Evolutionary conservation across 2,888 invertebrate species (phyloP), one percentile per base, ranked within the genome.

Genomic region (Pandemis cinnamomeana): DNA sequence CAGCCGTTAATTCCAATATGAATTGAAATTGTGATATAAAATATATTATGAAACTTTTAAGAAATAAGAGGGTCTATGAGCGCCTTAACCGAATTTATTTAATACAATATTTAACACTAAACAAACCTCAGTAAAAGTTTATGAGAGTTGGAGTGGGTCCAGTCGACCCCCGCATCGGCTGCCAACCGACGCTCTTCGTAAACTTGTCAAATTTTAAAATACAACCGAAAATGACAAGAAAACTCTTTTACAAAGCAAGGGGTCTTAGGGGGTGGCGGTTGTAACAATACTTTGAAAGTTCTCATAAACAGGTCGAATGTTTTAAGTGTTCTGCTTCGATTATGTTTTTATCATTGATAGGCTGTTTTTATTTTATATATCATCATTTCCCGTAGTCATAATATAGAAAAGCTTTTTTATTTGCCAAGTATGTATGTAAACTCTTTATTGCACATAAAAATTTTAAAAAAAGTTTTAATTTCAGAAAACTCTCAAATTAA

Each of bases 71-170:
- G 8, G 7, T 44, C 5, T n/a, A 51, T 46, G 27, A 71, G 36
- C 48, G 13, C n/a, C 67, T 55, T 20, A 20, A 41, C 27, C 44
- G 55, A 41, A 46, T 71, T 66, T 70, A 70, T 72, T 48, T 60
- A 64, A 73, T 60, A 69, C 55, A 69, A 66, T 66, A 64, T 69
- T 73, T 69, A 69, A 70, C 69, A 60, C 73, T 73, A 69, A 73
- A 69, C 64, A 64, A 73, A 51, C 15, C 67, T 2, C 64, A 78
- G 72, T 75, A 81, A 79, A 81, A 83, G 76, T 85, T 84, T 84
- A 84, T 78, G 81, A 80, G 71, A 74, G 66, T 85, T 86, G 85
- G 85, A 86, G 81, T 76, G 75, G 72, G 76, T 84, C 85, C 86
- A 84, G 81, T 75, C 76, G 77, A 75, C 75, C 75, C 72, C 67